A percentile compares a stretch with the other conserved stretches of the same genome.
Evolutionary conservation across 2,797 vertebrate genomes (phyloP).

Genomic region (Eremophila alpestris): DNA sequence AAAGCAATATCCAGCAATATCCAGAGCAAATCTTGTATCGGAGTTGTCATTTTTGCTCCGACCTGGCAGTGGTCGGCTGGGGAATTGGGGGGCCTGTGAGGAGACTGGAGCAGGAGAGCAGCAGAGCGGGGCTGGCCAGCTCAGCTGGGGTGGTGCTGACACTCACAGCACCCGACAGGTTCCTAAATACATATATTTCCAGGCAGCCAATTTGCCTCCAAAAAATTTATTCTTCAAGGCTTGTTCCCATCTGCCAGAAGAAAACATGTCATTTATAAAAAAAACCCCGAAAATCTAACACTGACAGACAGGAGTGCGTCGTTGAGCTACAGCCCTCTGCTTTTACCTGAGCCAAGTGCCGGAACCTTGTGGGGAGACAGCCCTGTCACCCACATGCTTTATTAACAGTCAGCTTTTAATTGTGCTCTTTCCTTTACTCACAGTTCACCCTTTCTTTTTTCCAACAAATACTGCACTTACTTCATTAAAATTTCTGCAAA

Average conservation of each 20-base stretch:
- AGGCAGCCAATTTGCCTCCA: constrained; percentile 64
- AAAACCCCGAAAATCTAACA: not conserved
- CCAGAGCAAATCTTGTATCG: constrained; percentile 33
- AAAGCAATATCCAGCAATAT: constrained; percentile 63
- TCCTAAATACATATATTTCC: constrained; percentile 39
- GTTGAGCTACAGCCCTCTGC: constrained; percentile 20
- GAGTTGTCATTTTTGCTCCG: constrained; percentile 26
- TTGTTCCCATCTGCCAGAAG: constrained; percentile 66
- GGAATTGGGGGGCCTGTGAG: not conserved
- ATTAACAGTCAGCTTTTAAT: constrained; percentile 17
- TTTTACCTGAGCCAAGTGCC: constrained; percentile 20
- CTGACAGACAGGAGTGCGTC: constrained; percentile 44
- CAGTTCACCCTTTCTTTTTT: not conserved
- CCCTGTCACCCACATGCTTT: not conserved
- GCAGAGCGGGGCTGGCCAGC: not conserved
- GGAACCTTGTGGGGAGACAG: not conserved
- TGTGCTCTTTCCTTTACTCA: not conserved
- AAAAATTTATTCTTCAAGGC: constrained; percentile 66
- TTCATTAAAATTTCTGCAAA: not conserved
- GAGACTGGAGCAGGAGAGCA: not conserved
- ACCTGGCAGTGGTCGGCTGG: not conserved
- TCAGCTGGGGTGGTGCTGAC: constrained; percentile 15
- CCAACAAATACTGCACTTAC: rapidly evolving
- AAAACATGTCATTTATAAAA: constrained; percentile 63
- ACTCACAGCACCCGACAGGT: constrained; percentile 24